phyloP scores from a whole-genome alignment of 2,888 invertebrate species.

The Eilema depressum region DNA sequence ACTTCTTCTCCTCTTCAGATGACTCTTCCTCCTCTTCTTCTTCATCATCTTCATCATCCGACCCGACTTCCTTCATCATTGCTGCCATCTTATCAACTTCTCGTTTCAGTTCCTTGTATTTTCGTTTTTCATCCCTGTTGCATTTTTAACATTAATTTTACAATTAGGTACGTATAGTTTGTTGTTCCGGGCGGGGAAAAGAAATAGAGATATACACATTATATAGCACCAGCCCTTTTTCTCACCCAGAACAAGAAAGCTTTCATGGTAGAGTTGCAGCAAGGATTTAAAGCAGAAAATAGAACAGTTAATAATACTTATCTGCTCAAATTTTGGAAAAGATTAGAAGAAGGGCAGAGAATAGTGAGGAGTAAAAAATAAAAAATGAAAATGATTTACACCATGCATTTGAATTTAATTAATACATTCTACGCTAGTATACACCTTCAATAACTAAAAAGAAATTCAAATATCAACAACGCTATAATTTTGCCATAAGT shows the following conservation, averaged over 20 bases:
- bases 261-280: not conserved
- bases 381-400: not conserved
- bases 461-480: too few relatives aligned
- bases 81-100: constrained; percentile 97
- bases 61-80: constrained; percentile 93
- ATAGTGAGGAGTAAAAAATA: not conserved
- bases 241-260: too few relatives aligned
- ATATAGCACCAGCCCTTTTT: not conserved
- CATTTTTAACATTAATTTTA: too few relatives aligned
- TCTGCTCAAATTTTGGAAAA: not conserved
- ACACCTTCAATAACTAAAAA: not conserved
- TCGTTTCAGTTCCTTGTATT: constrained; percentile 93
- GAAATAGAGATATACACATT: too few relatives aligned
- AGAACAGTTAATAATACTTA: constrained; percentile 19
- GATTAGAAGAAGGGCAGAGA: not conserved
- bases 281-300: not conserved
- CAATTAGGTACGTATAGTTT: too few relatives aligned
- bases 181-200: too few relatives aligned
- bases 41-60: constrained; percentile 90
- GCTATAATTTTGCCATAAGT: too few relatives aligned
- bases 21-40: constrained; percentile 88
- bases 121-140: constrained; percentile 91
- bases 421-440: not conserved
- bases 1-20: constrained; percentile 88
- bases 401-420: not conserved